Evolutionary conservation across 2,888 invertebrate genomes (phyloP), one percentile per base, ranked within the genome.

Genomic region (Mylabris sibirica): DNA sequence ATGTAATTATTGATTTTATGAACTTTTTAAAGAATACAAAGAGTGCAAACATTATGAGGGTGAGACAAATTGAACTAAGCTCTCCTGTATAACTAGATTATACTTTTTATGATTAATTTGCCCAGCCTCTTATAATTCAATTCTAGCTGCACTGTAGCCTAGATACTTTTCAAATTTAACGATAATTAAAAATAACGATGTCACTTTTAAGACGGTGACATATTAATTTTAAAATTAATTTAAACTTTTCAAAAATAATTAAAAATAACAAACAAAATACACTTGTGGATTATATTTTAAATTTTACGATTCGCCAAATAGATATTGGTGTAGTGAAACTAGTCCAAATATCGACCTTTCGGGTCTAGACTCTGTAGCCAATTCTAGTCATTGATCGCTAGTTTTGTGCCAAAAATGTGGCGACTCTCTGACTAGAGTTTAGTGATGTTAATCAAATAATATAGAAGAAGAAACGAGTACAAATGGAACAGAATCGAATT

Each of bases 361-460:
- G 9, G 9, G 49, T 49, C 20, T 49, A 49, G 49, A 49, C 17
- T 4, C 49, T 20, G 20, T 9, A 20, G 9, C 20, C 49, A 49
- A 49, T 49, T 49, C 20, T 49, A 49, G 1, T 11, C 20, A 49
- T 49, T 49, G 49, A 49, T 49, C 44, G 44, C 17, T n/a, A 44
- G n/a, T 20, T 49, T 49, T 49, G 49, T 49, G 49, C 49, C 49
- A 49, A 49, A 49, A 49, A 49, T 49, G 49, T 49, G 49, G 49
- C 49, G 20, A 20, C 49, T 11, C 11, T 3, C 20, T 3, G 20
- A 49, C 49, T 49, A 49, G 49, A 20, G 2, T 49, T 9, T 22
- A 49, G 9, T 5, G 11, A 49, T 49, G 20, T 17, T 49, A 20
- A 49, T 49, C 49, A 22, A 49, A 49, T 12, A 49, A 49, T 5